Conservation (phyloP, 2,113 vertebrate genomes). For the Mustelus asterias region DNA sequence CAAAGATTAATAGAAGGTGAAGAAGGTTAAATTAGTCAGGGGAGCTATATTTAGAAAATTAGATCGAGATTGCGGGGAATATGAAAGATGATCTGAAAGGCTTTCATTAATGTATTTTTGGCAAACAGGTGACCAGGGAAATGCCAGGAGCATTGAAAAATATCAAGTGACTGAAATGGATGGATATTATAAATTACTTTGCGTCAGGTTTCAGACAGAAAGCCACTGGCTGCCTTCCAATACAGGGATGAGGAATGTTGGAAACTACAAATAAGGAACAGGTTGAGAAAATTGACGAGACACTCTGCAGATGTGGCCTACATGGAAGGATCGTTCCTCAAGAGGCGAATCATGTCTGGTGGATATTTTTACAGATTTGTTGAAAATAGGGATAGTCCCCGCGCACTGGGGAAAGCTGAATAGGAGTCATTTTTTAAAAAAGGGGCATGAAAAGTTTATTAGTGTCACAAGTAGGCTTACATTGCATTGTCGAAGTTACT, state of each 20-base stretch:
- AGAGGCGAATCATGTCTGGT: neutral
- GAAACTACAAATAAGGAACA: neutral
- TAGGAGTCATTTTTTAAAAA: neutral
- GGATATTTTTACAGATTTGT: neutral
- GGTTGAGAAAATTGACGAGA: neutral
- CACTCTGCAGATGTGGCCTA: neutral
- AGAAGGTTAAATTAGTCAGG: conserved; percentile 11
- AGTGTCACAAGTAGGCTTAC: no score
- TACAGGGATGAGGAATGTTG: neutral
- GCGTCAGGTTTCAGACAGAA: neutral
- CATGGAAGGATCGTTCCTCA: neutral
- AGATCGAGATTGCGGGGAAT: neutral
- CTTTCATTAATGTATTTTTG: conserved; percentile 3
- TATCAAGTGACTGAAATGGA: conserved; percentile 9
- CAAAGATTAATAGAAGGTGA: conserved; percentile 15
- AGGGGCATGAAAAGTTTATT: neutral
- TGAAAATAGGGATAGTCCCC: neutral
- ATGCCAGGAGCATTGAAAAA: neutral
- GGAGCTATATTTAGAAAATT: neutral
- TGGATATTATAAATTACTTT: neutral
- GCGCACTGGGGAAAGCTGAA: neutral
- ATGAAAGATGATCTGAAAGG: neutral
- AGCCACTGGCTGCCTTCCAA: neutral
- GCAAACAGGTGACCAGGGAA: neutral
- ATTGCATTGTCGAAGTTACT: no score